Base-by-base conservation (phyloP, 2,797 vertebrate genomes). In the Triplophysa bombifrons region DNA sequence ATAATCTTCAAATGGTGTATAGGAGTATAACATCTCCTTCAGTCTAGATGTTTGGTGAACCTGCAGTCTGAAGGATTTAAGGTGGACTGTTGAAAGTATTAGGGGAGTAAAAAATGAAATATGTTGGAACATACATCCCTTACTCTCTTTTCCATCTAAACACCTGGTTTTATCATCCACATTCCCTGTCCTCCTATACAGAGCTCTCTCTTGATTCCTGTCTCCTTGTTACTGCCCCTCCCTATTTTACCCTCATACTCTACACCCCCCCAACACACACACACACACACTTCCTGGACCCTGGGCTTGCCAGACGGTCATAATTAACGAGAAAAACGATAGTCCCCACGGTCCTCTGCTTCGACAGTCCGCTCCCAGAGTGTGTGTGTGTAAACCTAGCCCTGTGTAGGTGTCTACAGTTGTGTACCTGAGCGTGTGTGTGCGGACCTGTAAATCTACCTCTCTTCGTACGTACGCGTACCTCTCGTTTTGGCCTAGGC, bases 321-420 rank as follows among this genome's bases (percentile, higher is more conserved):
- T 94, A 94, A 94, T 94, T 94, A 94, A 93, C 86, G 70, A 89
- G 90, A 90, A 93, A 94, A 93, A 92, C 87, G 92, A 94, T 94
- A 93, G 92, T 92, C 92, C 91, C 92, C 84, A 84, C 70, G 90
- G 92, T 89, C 91, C 89, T 91, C 83, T 89, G 88, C 88, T 91
- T 89, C 90, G 88, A 73, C 87, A 88, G 87, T 88, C 83, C 82
- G 76, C 78, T 85, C 69, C 84, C 86, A 85, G 72, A 85, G 85
- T 85, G 81, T 85, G 77, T 85, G 77, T 83, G 83, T 16, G 74
- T 75, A 85, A 81, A 80, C 74, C 83, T 73, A 79, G 81, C 75
- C 80, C 74, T 86, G 77, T 83, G 48, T 61, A 41, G 41, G 56
- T 76, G 41, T 73, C 61, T 73, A 74, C 56, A 38, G 55, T 58